Evolutionary conservation across 2,888 invertebrate species (phyloP), one percentile per base, ranked within the genome.

Genomic region (Protula sp.): DNA sequence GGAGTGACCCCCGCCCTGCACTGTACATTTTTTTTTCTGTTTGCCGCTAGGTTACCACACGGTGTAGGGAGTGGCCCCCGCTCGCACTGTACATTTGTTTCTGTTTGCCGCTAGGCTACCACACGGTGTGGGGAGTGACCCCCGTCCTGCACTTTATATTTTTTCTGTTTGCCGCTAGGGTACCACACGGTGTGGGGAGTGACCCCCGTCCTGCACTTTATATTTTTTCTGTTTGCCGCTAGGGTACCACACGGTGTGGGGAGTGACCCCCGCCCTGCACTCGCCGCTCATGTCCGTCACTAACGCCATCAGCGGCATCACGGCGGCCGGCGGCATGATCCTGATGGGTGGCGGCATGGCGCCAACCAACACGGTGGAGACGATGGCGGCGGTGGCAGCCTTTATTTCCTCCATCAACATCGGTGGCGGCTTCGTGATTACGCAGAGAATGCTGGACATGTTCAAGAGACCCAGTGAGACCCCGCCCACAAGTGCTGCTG

Each of bases 111-210:
- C n/a, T n/a, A n/a, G n/a, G n/a, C n/a, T n/a, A 24, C 82, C 91
- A 92, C 82, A 92, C 92, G 1, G 92, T 92, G 19, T 93, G 92
- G 92, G 91, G 91, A 50, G 38, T 38, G 38, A 38, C 38, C 38
- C 38, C 38, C 38, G 9, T 38, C 19, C 19, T 14, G 9, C 38
- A 38, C 38, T 14, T 14, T 19, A 9, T 38, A 19, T 38, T 38
- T 38, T 14, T 38, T 14, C n/a, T n/a, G n/a, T n/a, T n/a, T n/a
- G n/a, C n/a, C n/a, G n/a, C 19, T 38, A 83, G 83, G 87, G 45
- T 92, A 92, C 82, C 91, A 92, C 82, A 92, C 92, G 1, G 92
- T 92, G 19, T 93, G 92, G 92, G 91, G 91, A 55, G 92, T 93
- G 24, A 91, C 90, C 22, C 92, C 38, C 38, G 9, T 38, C 19